Evolutionary conservation across 2,888 invertebrate genomes (phyloP).

Genomic region (Mimachlamys varia): DNA sequence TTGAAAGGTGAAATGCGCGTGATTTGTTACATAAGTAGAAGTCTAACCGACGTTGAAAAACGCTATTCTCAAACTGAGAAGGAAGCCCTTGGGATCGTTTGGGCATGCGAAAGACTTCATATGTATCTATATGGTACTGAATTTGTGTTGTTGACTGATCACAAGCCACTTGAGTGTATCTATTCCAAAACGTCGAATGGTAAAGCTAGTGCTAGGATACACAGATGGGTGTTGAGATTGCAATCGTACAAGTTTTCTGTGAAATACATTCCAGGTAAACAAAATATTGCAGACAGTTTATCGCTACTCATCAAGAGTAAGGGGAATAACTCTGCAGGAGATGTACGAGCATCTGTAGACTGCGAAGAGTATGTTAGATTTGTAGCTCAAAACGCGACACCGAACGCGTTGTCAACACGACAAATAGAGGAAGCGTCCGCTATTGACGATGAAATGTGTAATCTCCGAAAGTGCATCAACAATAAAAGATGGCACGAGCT

Average conservation of each 20-base stretch:
- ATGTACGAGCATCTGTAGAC: background rate
- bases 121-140: slow-evolving; percentile 61
- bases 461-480: slow-evolving; percentile 38
- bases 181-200: slow-evolving; percentile 55
- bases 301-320: slow-evolving; percentile 45
- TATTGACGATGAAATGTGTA: slow-evolving; percentile 49
- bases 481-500: slow-evolving; percentile 42
- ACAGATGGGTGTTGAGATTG: slow-evolving; percentile 63
- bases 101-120: slow-evolving; percentile 65
- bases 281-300: slow-evolving; percentile 54
- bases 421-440: slow-evolving; percentile 54
- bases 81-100: slow-evolving; percentile 52
- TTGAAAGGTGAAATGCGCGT: too few relatives aligned
- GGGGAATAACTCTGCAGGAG: background rate
- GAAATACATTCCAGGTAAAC: slow-evolving; percentile 48
- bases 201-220: slow-evolving; percentile 67
- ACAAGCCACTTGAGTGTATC: slow-evolving; percentile 64
- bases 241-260: slow-evolving; percentile 57
- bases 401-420: slow-evolving; percentile 50
- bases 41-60: too few relatives aligned
- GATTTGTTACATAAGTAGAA: too few relatives aligned
- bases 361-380: slow-evolving; percentile 48
- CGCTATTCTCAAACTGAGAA: too few relatives aligned
- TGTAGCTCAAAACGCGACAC: slow-evolving; percentile 47
- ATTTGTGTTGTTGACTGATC: slow-evolving; percentile 62